Evolutionary conservation across 2,797 vertebrate species (phyloP).

Genomic region (Manis javanica): DNA sequence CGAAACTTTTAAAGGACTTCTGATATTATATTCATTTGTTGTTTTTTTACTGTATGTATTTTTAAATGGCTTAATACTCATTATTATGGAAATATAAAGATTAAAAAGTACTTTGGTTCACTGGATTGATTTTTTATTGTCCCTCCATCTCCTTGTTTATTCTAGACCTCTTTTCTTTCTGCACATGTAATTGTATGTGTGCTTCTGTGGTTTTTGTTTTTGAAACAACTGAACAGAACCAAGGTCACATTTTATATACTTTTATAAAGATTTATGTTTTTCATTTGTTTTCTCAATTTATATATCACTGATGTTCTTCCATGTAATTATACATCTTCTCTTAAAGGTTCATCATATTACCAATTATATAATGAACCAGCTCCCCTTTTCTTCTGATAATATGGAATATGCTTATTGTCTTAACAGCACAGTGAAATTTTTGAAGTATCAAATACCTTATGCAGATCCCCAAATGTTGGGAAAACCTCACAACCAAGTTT

Average conservation of each 20-base stretch:
- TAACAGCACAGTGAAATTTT: not conserved
- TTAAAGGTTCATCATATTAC: not conserved
- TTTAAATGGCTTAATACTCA: constrained; percentile 6
- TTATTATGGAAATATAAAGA: not conserved
- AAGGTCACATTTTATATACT: not conserved
- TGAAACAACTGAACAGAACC: not conserved
- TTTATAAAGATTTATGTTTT: not conserved
- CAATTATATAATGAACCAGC: not conserved
- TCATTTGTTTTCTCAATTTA: not conserved
- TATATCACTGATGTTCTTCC: not conserved
- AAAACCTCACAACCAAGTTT: not conserved
- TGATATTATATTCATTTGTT: not conserved
- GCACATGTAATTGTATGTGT: not conserved
- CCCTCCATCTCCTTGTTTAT: not conserved
- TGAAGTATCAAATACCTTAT: not conserved
- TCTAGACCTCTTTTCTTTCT: not conserved
- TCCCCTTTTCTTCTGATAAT: not conserved
- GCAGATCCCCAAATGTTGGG: not conserved
- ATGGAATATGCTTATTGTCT: not conserved
- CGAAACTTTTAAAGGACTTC: not conserved
- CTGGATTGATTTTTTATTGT: not conserved
- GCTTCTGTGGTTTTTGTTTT: not conserved
- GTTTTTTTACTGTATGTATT: not conserved
- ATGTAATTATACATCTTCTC: not conserved
- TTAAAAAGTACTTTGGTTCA: not conserved